phyloP scores from a whole-genome alignment of 2,888 invertebrate genomes.

The Eupeodes luniger region DNA sequence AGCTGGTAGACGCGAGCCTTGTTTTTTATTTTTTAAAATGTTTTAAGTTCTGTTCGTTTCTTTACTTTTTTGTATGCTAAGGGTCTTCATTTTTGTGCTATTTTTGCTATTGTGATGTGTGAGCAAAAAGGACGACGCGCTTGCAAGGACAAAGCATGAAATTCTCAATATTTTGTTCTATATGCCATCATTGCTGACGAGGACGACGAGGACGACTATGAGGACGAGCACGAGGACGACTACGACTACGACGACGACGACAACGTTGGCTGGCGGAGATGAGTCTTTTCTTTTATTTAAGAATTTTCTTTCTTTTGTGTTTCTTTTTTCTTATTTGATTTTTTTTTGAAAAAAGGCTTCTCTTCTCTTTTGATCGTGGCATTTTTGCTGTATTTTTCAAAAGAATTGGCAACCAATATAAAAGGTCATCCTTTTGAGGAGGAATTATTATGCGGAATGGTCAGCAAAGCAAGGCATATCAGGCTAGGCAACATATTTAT shows the following conservation, averaged over 20 bases:
- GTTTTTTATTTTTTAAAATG: slow-evolving; percentile 30
- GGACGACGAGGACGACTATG: background rate
- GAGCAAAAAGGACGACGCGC: slow-evolving; percentile 44
- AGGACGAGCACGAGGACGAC: background rate
- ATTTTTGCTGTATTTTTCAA: slow-evolving; percentile 46
- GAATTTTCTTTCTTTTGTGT: slow-evolving; percentile 1
- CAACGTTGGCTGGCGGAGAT: slow-evolving; percentile 50
- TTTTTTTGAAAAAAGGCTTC: slow-evolving; percentile 39
- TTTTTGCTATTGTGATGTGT: slow-evolving; percentile 36
- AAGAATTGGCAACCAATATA: slow-evolving; percentile 71
- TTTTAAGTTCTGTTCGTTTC: slow-evolving; percentile 3
- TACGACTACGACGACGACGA: background rate
- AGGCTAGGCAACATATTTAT: slow-evolving; percentile 50
- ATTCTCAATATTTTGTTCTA: slow-evolving; percentile 37
- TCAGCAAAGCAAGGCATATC: slow-evolving; percentile 46
- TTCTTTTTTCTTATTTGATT: background rate
- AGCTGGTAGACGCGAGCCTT: slow-evolving; percentile 68
- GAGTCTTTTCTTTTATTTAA: slow-evolving; percentile 64
- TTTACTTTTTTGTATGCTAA: slow-evolving; percentile 34
- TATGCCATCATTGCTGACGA: slow-evolving; percentile 16
- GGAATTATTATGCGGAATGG: slow-evolving; percentile 54
- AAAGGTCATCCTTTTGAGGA: slow-evolving; percentile 61
- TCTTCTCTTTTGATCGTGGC: slow-evolving; percentile 16
- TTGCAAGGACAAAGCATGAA: slow-evolving; percentile 62
- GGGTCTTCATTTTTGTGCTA: slow-evolving; percentile 48